These are phyloP conservation scores for Cassiopea xamachana DNA, from an alignment of 30 jellyfish, hydroid and myxozoan species.

Conservation along the genomic window DNA sequence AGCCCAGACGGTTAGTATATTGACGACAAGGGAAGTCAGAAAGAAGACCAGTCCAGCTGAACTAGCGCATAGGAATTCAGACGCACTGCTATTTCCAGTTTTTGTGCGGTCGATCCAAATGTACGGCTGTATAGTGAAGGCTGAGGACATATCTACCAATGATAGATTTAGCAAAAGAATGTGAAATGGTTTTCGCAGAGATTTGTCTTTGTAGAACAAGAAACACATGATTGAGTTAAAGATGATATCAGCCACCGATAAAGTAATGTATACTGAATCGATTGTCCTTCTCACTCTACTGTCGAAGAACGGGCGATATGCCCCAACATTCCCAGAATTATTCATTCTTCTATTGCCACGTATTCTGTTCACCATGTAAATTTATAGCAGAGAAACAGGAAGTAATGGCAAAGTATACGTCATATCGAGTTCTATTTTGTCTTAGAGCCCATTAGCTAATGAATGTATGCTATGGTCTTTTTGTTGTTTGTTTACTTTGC, in stretches of 20 bases:
- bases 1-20: not conserved
- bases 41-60: slow-evolving; percentile 7
- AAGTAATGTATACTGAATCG: not conserved
- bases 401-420: too few species aligned
- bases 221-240: not conserved
- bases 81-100: not conserved
- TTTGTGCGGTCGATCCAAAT: not conserved
- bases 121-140: slow-evolving; percentile 1
- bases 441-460: too few species aligned
- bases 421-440: too few species aligned
- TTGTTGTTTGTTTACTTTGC: too few species aligned
- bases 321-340: not conserved
- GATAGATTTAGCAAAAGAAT: not conserved
- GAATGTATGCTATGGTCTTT: too few species aligned
- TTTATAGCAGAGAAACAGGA: too few species aligned
- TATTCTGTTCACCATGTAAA: too few species aligned
- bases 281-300: not conserved
- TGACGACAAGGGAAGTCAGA: not conserved
- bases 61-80: not conserved
- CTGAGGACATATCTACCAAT: not conserved
- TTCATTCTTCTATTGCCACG: not conserved
- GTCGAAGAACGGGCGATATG: not conserved
- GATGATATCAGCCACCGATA: not conserved
- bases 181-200: not conserved
- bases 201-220: not conserved